Evolutionary conservation across 2,888 invertebrate genomes (phyloP), one percentile per base, ranked within the genome.

Genomic region (Mimas tiliae): DNA sequence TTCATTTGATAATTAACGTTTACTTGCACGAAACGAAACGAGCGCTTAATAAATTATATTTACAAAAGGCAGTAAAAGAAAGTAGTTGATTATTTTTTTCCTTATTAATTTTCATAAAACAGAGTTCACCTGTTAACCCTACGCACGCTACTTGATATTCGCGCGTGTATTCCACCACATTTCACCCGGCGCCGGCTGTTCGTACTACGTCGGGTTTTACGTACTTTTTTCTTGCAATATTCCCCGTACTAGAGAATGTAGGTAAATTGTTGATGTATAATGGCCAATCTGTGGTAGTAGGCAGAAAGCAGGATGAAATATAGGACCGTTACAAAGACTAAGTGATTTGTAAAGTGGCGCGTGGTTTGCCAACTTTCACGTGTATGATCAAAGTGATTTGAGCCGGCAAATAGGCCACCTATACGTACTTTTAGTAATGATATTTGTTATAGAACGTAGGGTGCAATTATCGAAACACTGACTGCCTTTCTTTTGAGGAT

Each of bases 121-220:
- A 33, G 0, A 14, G 42, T 19, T 58, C n/a, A 58, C 58, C 42
- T 58, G 58, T 42, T 58, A 65, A 62, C 62, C 65, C 63, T 68
- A 68, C 72, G 72, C 79, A 74, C 73, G 75, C 85, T 89, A 86
- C 86, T 90, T 90, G 84, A 79, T 89, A 90, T 90, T 90, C 90
- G 78, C 74, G 69, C 76, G 76, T 79, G 80, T 79, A 73, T 78
- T 69, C 81, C 79, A 80, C 87, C 89, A 89, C 89, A 91, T 89
- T 87, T 90, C 85, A 89, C 84, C 85, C 80, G 77, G 81, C 81
- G 80, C 87, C 89, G 86, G 84, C 86, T 90, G 88, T 78, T 82
- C 82, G 79, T 79, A 67, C 74, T 76, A 84, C 84, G 83, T 80
- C 79, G 67, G 74, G 88, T 86, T 87, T 82, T 83, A 79, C 79